Base-by-base conservation (phyloP, 1,140 invertebrate genomes). In the Protaetia brevitarsis region DNA sequence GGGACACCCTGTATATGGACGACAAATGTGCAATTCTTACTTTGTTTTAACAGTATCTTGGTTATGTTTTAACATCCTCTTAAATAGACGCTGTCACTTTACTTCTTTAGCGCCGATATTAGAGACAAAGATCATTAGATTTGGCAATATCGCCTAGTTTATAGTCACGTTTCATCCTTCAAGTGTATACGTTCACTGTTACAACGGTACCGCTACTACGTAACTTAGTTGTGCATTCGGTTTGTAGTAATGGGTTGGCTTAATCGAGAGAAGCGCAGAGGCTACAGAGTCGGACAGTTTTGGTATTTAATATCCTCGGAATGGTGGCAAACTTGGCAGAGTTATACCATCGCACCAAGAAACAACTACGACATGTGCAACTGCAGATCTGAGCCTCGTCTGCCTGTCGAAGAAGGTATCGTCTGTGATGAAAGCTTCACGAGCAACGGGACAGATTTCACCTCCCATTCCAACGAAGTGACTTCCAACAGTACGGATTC, bases 221-320 rank as follows among this genome's bases (percentile, higher is more conserved):
- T 37, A 37, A 45, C 23, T 1, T 45, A 4, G 1, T 31, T 65
- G 8, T 8, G 2, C 16, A 70, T 68, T 72, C 64, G 68, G 63
- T 11, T 74, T 71, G 4, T 69, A 85, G 89, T 95, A 1, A 82
- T 86, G 41, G 87, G 88, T 0, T 95, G 93, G 92, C 77, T 94
- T 56, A 81, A 86, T 10, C 83, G 93, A 51, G 91, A 93, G 75
- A 86, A 89, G 69, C 82, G 84, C 13, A 83, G 89, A 37, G 89
- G 90, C 0, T 87, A 89, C 69, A 78, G 85, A 34, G 84, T 89
- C 19, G 91, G 91, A 1, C 91, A 94, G 79, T 89, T 93, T 75
- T 95, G 92, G 92, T 94, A 94, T 80, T 82, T 95, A 59, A 86
- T 95, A 56, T 84, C 86, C 3, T 87, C 88, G 31, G 87, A 90